Base-by-base conservation (phyloP, 2,888 invertebrate species). In the Rhopalosiphum nymphaeae region DNA sequence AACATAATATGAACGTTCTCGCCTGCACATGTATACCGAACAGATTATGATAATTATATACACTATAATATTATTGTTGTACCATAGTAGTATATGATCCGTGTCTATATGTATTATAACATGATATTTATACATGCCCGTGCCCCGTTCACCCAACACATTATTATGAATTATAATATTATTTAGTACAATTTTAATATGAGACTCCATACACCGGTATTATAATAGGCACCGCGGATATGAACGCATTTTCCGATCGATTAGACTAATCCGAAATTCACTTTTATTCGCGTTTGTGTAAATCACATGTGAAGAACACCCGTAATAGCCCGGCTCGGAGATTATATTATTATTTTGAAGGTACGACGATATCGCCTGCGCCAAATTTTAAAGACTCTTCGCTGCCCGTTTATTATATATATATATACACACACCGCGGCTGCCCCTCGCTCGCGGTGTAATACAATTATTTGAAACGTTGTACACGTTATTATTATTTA, bases 231-330 rank as follows among this genome's bases (percentile, higher is more conserved):
- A 84, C 84, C 25, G 26, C n/a, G 36, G 49, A 25, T 36, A 56
- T 84, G 46, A 42, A 44, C 42, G 44, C 44, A 44, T 93, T 93
- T 93, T 93, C 93, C 89, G 93, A 93, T 93, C 93, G 93, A 93
- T 93, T 89, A 56, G 44, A 78, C 89, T 93, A 78, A 93, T 89
- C 93, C 89, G 89, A 89, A 93, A 89, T 89, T 93, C 56, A 1
- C n/a, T 89, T 89, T 89, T 44, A 56, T 84, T 93, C 42, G 25
- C 56, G n/a, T 21, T 56, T 21, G 53, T 84, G 91, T 46, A 46
- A 61, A 61, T 92, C 86, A 87, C 61, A 36, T 4, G n/a, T 16
- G 88, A 21, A 92, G 88, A 21, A 92, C 92, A 89, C 67, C 67
- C 88, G 92, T 53, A 89, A 89, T 36, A 78, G 44, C 89, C n/a